These are phyloP conservation scores for Miichthys miiuy DNA, from an alignment of 2,797 vertebrate genomes.

Conservation along the genomic window DNA sequence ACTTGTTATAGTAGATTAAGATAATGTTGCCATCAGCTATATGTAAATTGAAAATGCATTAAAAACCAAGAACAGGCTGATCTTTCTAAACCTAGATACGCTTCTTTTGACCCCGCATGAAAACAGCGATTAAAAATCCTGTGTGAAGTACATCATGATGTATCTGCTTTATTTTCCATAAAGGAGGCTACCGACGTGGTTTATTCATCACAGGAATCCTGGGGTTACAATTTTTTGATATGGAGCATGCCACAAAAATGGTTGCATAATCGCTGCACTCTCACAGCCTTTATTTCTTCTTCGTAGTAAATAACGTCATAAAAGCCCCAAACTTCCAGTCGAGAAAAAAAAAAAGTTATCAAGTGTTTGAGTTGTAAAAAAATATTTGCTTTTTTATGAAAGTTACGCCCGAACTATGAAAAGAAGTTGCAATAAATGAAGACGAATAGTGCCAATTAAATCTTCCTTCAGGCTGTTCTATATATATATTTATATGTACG, in stretches of 20 bases:
- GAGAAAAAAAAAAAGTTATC: not conserved
- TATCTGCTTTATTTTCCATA: slow-evolving; percentile 17
- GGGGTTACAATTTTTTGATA: slow-evolving; percentile 16
- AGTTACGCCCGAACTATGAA: not conserved
- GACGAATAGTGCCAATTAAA: not conserved
- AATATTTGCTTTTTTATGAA: not conserved
- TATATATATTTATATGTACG: not conserved
- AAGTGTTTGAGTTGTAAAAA: slow-evolving; percentile 1
- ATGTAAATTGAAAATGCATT: slow-evolving; percentile 13
- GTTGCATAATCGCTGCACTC: not conserved
- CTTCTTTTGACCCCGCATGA: slow-evolving; percentile 15
- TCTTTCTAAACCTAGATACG: not conserved
- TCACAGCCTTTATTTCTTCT: not conserved
- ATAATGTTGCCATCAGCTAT: slow-evolving; percentile 12
- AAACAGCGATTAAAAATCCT: slow-evolving; percentile 7
- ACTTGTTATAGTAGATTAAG: slow-evolving; percentile 21
- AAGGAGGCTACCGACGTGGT: not conserved
- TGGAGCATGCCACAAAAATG: not conserved
- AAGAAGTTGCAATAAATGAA: not conserved
- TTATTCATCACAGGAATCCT: slow-evolving; percentile 33
- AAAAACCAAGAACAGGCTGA: not conserved
- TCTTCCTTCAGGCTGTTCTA: not conserved
- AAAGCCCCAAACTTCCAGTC: not conserved
- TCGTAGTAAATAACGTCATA: not conserved
- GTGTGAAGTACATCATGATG: not conserved